Conservation (phyloP, 2,888 invertebrate species). For the Chromoteleia sp. region DNA sequence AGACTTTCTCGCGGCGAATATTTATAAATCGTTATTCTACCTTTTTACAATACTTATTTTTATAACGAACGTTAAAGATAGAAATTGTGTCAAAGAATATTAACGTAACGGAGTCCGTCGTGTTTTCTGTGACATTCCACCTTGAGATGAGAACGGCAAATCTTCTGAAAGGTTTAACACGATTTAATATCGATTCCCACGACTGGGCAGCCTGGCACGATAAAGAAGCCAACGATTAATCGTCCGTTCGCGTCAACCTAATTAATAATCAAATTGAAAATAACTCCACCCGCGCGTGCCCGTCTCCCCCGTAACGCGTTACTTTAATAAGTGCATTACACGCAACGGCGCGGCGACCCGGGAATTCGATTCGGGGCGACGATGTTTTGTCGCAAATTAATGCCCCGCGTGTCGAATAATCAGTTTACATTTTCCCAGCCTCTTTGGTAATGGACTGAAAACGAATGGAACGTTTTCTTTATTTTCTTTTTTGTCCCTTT, state of each 20-base stretch:
- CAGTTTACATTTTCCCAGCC: conserved; percentile 7
- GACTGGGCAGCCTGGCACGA: neutral
- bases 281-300: neutral
- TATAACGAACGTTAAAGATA: conserved; percentile 36
- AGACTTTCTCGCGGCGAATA: conserved; percentile 7
- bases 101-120: conserved; percentile 21
- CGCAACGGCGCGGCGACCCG: neutral
- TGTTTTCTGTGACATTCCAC: conserved; percentile 50
- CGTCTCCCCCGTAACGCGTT: too few relatives aligned
- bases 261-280: conserved; percentile 25
- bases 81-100: conserved; percentile 57
- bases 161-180: conserved; percentile 15
- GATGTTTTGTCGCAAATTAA: conserved; percentile 16
- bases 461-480: conserved; percentile 10
- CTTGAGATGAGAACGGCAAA: conserved; percentile 25
- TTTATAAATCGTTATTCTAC: conserved; percentile 23
- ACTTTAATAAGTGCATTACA: too few relatives aligned
- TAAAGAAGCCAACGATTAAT: conserved; percentile 20
- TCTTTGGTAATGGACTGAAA: conserved; percentile 7
- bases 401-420: conserved; percentile 20
- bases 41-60: conserved; percentile 49
- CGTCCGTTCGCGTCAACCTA: conserved; percentile 22
- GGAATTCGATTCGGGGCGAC: neutral
- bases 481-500: conserved; percentile 20
- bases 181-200: conserved; percentile 23